Percentiles rank a stretch among this genome's conserved stretches.
Conservation (phyloP, 2,888 invertebrate genomes). For the Eristalis pertinax region DNA sequence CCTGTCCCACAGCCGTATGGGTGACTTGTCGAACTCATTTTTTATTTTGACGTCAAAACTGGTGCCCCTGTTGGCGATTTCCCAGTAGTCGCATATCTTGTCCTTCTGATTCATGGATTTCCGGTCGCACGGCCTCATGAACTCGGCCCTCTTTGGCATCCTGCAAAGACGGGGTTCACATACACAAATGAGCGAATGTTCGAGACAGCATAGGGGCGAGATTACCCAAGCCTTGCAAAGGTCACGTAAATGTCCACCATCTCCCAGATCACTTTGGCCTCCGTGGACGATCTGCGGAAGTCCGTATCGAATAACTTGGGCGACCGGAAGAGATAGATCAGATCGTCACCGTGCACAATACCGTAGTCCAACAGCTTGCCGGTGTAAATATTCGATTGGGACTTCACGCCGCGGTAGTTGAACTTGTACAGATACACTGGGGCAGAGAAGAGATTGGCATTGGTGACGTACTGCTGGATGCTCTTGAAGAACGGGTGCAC, state of each 20-base stretch:
- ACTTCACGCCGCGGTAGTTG: slow-evolving; percentile 81
- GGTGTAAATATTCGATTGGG: slow-evolving; percentile 81
- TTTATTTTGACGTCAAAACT: neutral
- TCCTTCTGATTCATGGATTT: neutral
- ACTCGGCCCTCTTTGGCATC: neutral
- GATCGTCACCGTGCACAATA: slow-evolving; percentile 83
- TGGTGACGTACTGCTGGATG: slow-evolving; percentile 74
- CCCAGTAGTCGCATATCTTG: neutral
- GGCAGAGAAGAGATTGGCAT: slow-evolving; percentile 73
- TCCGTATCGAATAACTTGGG: slow-evolving; percentile 80
- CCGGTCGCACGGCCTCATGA: neutral
- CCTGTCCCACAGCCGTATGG: neutral
- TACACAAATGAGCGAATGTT: neutral
- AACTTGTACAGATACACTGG: slow-evolving; percentile 82
- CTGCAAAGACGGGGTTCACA: neutral
- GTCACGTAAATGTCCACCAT: slow-evolving; percentile 81
- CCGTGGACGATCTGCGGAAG: slow-evolving; percentile 77
- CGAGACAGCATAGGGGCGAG: slow-evolving; percentile 8
- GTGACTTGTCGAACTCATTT: neutral
- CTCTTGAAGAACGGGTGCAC: slow-evolving; percentile 81
- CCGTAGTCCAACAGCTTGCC: slow-evolving; percentile 76
- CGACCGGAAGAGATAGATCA: slow-evolving; percentile 82
- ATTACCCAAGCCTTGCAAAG: slow-evolving; percentile 82
- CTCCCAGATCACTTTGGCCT: slow-evolving; percentile 78
- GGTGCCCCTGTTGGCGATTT: neutral